Evolutionary conservation across 2,888 invertebrate genomes (phyloP).

Genomic region (Phengaris alcon): DNA sequence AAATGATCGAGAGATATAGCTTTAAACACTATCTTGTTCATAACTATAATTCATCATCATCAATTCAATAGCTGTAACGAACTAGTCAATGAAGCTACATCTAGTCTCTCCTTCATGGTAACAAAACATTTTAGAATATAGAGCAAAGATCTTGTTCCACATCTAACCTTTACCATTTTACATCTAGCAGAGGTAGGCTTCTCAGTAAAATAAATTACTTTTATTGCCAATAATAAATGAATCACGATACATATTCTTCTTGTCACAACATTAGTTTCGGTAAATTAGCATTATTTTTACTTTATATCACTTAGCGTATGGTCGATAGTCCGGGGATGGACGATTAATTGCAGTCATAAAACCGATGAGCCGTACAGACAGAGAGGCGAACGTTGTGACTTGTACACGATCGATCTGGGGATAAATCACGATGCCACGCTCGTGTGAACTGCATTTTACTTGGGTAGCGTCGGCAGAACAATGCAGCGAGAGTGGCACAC

Average conservation of each 20-base stretch:
- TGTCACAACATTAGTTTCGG: slow-evolving; percentile 23
- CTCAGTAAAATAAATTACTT: no score
- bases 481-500: neutral
- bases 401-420: slow-evolving; percentile 50
- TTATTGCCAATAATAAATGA: neutral
- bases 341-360: slow-evolving; percentile 68
- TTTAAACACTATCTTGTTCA: no score
- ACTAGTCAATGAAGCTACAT: no score
- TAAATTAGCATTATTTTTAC: slow-evolving; percentile 14
- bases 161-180: no score
- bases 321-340: slow-evolving; percentile 49
- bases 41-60: no score
- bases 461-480: slow-evolving; percentile 45
- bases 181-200: no score
- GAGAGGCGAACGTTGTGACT: slow-evolving; percentile 58
- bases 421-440: slow-evolving; percentile 65
- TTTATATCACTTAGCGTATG: slow-evolving; percentile 25
- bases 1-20: no score
- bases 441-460: slow-evolving; percentile 52
- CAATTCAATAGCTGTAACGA: no score
- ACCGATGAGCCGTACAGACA: slow-evolving; percentile 56
- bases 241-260: neutral
- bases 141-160: no score
- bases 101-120: no score
- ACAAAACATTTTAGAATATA: no score